Evolutionary conservation across 2,113 vertebrate species (phyloP).

Genomic region (Poeciliopsis turrubarensis): DNA sequence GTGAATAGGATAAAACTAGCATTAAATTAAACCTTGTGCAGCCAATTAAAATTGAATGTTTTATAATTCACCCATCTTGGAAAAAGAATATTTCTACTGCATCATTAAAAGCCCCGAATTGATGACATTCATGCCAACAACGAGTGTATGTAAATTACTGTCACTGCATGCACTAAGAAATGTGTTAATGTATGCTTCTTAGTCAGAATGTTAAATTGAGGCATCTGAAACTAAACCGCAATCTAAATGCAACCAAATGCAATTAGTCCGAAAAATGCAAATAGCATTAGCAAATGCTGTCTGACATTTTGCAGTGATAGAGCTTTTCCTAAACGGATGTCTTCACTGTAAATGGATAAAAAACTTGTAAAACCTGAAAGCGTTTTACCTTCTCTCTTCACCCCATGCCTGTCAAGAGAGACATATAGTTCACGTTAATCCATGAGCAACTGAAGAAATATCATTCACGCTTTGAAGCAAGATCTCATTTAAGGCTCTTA

Average conservation of each 20-base stretch:
- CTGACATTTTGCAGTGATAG: conserved; percentile 20
- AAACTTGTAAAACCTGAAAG: conserved; percentile 20
- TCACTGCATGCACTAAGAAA: not conserved
- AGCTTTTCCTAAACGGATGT: conserved; percentile 37
- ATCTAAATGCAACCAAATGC: conserved; percentile 2
- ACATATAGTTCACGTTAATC: conserved; percentile 62
- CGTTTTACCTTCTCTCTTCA: conserved; percentile 44
- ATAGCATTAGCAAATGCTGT: conserved; percentile 28
- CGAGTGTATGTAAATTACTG: not conserved
- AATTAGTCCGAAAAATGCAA: conserved; percentile 18
- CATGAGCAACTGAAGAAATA: conserved; percentile 29
- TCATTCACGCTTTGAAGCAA: conserved; percentile 32
- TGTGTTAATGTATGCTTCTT: not conserved
- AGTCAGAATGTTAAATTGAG: conserved; percentile 6
- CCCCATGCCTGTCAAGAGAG: conserved; percentile 49
- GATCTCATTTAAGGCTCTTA: conserved; percentile 47
- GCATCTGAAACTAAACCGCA: not conserved
- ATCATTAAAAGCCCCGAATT: not conserved
- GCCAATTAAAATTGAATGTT: not conserved
- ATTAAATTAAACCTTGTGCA: not conserved
- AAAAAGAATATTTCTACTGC: not conserved
- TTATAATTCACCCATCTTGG: not conserved
- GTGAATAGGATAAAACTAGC: not conserved
- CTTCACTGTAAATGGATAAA: conserved; percentile 39
- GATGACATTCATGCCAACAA: not conserved